Conservation (phyloP, 2,797 vertebrate species). For the Pagetopsis macropterus region DNA sequence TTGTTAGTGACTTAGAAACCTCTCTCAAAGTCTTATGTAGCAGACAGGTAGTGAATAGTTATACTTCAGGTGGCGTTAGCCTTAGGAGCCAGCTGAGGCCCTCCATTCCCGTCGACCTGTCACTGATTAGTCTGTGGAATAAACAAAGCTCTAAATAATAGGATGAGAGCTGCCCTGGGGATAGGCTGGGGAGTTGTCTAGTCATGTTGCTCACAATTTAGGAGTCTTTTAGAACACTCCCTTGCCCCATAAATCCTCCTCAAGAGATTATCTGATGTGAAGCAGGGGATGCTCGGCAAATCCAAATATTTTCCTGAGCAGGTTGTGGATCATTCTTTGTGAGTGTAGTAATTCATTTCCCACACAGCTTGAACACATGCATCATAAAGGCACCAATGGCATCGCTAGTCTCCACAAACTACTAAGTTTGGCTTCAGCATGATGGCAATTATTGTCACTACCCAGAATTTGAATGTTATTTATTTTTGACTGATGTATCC, state of each 20-base stretch:
- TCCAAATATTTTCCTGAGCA: constrained; percentile 85
- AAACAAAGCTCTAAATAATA: constrained; percentile 84
- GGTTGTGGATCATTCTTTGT: constrained; percentile 81
- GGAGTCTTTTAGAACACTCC: constrained; percentile 81
- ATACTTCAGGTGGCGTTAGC: constrained; percentile 72
- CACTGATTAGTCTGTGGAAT: constrained; percentile 82
- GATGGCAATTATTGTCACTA: constrained; percentile 70
- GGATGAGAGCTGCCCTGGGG: constrained; percentile 74
- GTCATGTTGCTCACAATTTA: constrained; percentile 84
- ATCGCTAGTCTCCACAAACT: constrained; percentile 67
- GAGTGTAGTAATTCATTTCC: constrained; percentile 76
- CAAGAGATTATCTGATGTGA: constrained; percentile 82
- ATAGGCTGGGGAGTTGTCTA: constrained; percentile 79
- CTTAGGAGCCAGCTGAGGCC: constrained; percentile 60
- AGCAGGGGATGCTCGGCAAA: constrained; percentile 80
- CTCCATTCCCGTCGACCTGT: constrained; percentile 69
- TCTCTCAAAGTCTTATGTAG: constrained; percentile 46
- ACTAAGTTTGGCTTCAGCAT: constrained; percentile 59
- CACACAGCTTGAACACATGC: constrained; percentile 70
- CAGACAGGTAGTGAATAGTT: constrained; percentile 70
- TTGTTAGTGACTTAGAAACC: constrained; percentile 60
- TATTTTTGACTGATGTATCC: constrained; percentile 68
- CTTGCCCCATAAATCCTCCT: constrained; percentile 82
- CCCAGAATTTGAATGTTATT: constrained; percentile 69
- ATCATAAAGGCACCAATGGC: constrained; percentile 72